Percentiles rank a stretch among this genome's conserved stretches.
Conservation (phyloP, 1,140 invertebrate species). For the Danaus melanippus region DNA sequence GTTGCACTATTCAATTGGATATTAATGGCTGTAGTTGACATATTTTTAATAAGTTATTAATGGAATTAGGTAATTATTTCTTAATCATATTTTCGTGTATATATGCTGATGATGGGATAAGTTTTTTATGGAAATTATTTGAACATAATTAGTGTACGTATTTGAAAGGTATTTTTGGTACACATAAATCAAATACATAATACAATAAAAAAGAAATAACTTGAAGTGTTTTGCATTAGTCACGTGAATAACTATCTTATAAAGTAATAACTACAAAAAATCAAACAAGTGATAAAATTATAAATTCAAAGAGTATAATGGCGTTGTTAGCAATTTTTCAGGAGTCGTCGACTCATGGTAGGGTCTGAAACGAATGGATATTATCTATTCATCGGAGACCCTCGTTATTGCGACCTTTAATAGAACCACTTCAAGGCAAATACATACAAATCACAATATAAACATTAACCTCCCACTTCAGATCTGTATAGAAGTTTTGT, state of each 20-base stretch:
- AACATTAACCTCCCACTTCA: slow-evolving; percentile 48
- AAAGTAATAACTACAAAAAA: slow-evolving; percentile 6
- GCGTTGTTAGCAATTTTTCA: slow-evolving; percentile 37
- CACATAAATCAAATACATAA: too few species aligned
- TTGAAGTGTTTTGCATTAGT: neutral
- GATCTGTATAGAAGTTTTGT: slow-evolving; percentile 45
- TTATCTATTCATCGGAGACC: slow-evolving; percentile 64
- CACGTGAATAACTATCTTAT: too few species aligned
- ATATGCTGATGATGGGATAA: too few species aligned
- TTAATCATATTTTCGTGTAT: too few species aligned
- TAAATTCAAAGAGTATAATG: slow-evolving; percentile 27
- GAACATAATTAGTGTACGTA: too few species aligned
- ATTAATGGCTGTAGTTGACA: too few species aligned
- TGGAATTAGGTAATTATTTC: too few species aligned
- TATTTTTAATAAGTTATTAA: too few species aligned
- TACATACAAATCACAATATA: slow-evolving; percentile 66
- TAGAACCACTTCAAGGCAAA: slow-evolving; percentile 62
- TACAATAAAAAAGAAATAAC: too few species aligned
- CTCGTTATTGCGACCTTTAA: slow-evolving; percentile 50
- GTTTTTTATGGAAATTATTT: too few species aligned
- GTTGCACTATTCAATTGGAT: too few species aligned
- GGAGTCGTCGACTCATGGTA: slow-evolving; percentile 52
- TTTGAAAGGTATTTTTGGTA: too few species aligned
- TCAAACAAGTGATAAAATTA: slow-evolving; percentile 22
- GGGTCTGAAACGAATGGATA: slow-evolving; percentile 48